phyloP scores from a whole-genome alignment of 2,113 vertebrate genomes.

The Pangasianodon hypophthalmus region DNA sequence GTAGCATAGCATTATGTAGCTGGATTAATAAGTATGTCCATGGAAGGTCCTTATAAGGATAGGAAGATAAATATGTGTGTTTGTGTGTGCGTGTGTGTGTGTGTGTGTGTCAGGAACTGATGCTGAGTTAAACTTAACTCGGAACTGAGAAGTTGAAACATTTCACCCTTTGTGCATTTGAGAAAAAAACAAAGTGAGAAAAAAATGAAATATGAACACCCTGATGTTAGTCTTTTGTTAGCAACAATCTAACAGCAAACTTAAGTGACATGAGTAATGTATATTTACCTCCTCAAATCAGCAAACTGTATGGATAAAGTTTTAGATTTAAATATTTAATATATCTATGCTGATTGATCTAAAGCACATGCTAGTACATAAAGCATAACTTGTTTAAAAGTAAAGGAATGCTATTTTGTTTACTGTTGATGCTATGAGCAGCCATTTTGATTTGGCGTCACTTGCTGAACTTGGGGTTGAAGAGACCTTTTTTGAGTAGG shows the following conservation, averaged over 20 bases:
- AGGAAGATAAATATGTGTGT: too few species aligned
- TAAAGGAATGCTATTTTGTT: neutral
- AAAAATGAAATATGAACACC: neutral
- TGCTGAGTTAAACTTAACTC: too few species aligned
- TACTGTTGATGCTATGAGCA: neutral
- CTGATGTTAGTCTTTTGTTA: too few species aligned
- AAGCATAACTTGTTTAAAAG: neutral
- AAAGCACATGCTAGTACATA: neutral
- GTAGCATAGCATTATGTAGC: neutral
- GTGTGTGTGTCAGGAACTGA: too few species aligned
- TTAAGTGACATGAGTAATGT: neutral
- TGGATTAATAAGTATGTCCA: neutral
- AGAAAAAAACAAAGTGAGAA: neutral
- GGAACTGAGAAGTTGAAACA: too few species aligned
- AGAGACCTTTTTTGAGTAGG: neutral
- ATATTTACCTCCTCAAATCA: neutral
- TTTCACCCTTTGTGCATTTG: too few species aligned
- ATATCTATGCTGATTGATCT: neutral
- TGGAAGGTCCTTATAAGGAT: too few species aligned
- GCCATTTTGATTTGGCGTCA: neutral
- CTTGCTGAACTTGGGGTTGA: neutral
- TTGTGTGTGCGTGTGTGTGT: too few species aligned
- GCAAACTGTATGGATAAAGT: neutral
- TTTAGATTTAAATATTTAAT: neutral
- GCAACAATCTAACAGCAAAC: too few species aligned